These are phyloP conservation scores for Hypolimnas misippus DNA, from an alignment of 2,888 invertebrate genomes.

Conservation along the genomic window DNA sequence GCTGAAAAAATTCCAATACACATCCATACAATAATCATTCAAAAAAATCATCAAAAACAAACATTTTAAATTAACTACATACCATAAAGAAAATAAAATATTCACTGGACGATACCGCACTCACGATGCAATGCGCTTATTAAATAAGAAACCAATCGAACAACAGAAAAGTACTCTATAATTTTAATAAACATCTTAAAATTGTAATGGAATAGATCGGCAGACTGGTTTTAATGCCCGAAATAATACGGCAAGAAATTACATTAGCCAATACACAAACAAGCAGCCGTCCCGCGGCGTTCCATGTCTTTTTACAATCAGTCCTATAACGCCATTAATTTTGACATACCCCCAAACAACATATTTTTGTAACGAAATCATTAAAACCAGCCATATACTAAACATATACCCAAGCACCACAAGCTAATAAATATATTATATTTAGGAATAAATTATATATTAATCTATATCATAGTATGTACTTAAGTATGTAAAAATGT, in stretches of 20 bases:
- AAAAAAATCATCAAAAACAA: slow-evolving; percentile 43
- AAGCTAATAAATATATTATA: slow-evolving; percentile 72
- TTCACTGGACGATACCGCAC: slow-evolving; percentile 2
- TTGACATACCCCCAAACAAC: neutral
- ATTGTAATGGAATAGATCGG: slow-evolving; percentile 55
- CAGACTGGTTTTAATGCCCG: slow-evolving; percentile 52
- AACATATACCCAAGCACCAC: slow-evolving; percentile 77
- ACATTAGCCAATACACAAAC: slow-evolving; percentile 17
- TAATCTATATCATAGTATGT: slow-evolving; percentile 56
- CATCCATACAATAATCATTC: slow-evolving; percentile 43
- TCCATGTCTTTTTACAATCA: slow-evolving; percentile 20
- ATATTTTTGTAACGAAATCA: slow-evolving; percentile 34
- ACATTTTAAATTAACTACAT: slow-evolving; percentile 22
- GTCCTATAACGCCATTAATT: slow-evolving; percentile 14
- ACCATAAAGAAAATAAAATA: slow-evolving; percentile 10
- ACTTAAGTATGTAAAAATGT: slow-evolving; percentile 58
- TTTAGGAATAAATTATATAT: slow-evolving; percentile 69
- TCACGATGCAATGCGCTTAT: slow-evolving; percentile 1
- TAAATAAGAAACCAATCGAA: slow-evolving; percentile 39
- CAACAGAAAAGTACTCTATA: slow-evolving; percentile 47
- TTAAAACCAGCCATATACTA: slow-evolving; percentile 62
- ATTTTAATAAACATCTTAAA: slow-evolving; percentile 47
- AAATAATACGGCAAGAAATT: slow-evolving; percentile 28
- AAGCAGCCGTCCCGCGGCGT: slow-evolving; percentile 24
- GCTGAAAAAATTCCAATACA: slow-evolving; percentile 47